Percentiles rank a stretch among this genome's conserved stretches.
Conservation (phyloP, 2,797 vertebrate genomes). For the Mionectes olivaceus region DNA sequence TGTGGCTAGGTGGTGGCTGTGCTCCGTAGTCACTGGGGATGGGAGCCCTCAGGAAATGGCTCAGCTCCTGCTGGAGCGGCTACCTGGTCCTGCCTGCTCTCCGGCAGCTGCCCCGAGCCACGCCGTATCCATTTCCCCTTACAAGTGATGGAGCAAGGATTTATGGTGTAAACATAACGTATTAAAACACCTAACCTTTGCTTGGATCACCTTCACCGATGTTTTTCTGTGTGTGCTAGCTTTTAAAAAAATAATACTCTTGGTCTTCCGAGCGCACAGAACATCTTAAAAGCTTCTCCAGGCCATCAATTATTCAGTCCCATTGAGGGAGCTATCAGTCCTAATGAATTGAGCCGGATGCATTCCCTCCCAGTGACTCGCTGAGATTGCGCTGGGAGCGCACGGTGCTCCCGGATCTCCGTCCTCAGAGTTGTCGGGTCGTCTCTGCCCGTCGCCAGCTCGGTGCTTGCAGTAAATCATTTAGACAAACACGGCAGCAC, state of each 20-base stretch:
- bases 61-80: background rate
- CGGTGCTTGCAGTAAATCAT: conserved; percentile 42
- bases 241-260: conserved; percentile 78
- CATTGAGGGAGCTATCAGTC: conserved; percentile 81
- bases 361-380: conserved; percentile 63
- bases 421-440: background rate
- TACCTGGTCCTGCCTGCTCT: background rate
- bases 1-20: accelerated
- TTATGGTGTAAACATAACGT: conserved; percentile 77
- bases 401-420: background rate
- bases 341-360: conserved; percentile 82
- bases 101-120: background rate
- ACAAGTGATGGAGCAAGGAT: conserved; percentile 66
- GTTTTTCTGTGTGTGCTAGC: conserved; percentile 74
- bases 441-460: background rate
- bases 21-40: accelerated
- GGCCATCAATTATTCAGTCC: conserved; percentile 85
- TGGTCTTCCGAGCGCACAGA: conserved; percentile 52
- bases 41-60: background rate
- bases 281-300: conserved; percentile 80
- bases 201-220: conserved; percentile 66
- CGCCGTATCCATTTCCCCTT: conserved; percentile 66
- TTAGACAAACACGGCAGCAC: conserved; percentile 8
- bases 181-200: conserved; percentile 80
- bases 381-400: conserved; percentile 55